Evolutionary conservation across 1,140 invertebrate species (phyloP), one percentile per base, ranked within the genome.

Genomic region (Euura saliciscinereae): DNA sequence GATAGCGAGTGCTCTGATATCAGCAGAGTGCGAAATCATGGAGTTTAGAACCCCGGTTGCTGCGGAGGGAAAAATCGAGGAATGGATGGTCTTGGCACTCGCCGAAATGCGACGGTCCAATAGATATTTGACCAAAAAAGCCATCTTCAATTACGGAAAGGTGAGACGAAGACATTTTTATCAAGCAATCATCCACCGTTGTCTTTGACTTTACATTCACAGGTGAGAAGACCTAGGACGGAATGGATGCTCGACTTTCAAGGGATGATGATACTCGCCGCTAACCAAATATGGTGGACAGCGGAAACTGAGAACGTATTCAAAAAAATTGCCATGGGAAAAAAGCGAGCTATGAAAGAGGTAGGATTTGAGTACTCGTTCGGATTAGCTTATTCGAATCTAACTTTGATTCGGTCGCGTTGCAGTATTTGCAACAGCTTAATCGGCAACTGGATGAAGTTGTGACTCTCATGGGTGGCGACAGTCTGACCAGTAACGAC

Each of bases 221-320:
- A 84, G 90, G 76, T 86, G 3, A 78, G 79, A 69, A 82, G 80
- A 74, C 80, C 88, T 2, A 89, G 94, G 80, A 91, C 92, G 5
- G 90, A 95, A 68, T 98, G 96, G 96, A 95, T 97, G 89, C 80
- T 96, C 78, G 91, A 95, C 75, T 96, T 94, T 86, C 93, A 94
- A 84, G 96, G 96, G 65, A 97, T 97, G 95, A 91, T 97, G 44
- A 92, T 94, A 77, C 85, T 97, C 2, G 94, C 93, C 0, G 93
- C 93, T 0, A 96, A 96, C 88, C 93, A 95, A 79, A 93, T 97
- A 7, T 98, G 96, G 96, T 98, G 96, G 96, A 97, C 96, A 0
- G 95, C 94, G 42, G 96, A 97, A 87, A 95, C 96, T 2, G 96
- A 98, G 83, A 93, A 97, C 80, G 93, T 95, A 0, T 97, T 98